Conservation (phyloP, 2,888 invertebrate genomes). For the Hyles lineata region DNA sequence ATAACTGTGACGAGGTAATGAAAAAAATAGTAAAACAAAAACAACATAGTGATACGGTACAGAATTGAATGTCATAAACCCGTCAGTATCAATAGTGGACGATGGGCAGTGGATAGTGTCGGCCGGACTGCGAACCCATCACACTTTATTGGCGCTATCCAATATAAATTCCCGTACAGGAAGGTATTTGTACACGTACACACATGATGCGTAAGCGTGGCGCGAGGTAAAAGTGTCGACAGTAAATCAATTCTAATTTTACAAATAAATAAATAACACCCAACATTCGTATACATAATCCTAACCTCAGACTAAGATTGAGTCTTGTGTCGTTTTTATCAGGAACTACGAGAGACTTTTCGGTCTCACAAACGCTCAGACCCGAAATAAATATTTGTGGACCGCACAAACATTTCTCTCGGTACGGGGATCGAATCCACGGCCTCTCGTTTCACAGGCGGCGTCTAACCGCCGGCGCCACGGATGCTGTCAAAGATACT, state of each 20-base stretch:
- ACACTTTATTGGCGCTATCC: constrained; percentile 52
- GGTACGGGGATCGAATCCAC: too few relatives aligned
- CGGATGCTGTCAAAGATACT: too few relatives aligned
- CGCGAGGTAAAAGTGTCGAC: neutral
- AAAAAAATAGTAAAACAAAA: neutral
- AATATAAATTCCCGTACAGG: constrained; percentile 54
- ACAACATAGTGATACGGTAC: neutral
- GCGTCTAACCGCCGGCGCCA: too few relatives aligned
- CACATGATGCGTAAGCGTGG: neutral
- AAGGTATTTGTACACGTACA: constrained; percentile 6
- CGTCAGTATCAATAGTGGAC: neutral
- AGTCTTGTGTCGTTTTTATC: too few relatives aligned
- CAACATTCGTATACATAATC: too few relatives aligned
- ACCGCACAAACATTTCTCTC: too few relatives aligned
- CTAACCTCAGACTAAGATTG: too few relatives aligned
- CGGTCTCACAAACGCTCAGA: too few relatives aligned
- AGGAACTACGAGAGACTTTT: too few relatives aligned
- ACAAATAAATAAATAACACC: too few relatives aligned
- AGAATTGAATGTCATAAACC: neutral
- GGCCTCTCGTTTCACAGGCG: too few relatives aligned
- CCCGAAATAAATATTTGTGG: too few relatives aligned
- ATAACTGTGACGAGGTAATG: neutral
- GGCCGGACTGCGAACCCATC: constrained; percentile 22
- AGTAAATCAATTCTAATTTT: neutral
- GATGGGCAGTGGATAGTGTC: neutral